Percentiles rank a stretch among this genome's conserved stretches.
phyloP scores from a whole-genome alignment of 1,140 invertebrate species.

The Anagrus nilaparvatae region DNA sequence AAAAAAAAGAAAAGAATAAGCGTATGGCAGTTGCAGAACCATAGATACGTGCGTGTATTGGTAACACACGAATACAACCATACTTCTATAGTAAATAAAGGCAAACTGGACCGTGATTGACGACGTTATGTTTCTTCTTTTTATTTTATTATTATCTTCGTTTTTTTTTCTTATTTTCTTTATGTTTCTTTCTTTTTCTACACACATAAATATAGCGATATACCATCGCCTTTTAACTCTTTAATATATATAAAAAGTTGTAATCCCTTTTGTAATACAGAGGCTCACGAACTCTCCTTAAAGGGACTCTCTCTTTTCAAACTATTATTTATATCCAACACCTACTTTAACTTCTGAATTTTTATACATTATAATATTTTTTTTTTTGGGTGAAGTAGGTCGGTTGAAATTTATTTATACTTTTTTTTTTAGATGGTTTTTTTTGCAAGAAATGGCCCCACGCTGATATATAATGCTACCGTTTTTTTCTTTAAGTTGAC shows the following conservation, averaged over 20 bases:
- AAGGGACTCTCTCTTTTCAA: not conserved
- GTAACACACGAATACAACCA: too few relatives aligned
- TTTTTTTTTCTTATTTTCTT: slow-evolving; percentile 7
- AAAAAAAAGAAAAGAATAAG: too few relatives aligned
- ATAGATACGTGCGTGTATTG: slow-evolving; percentile 6
- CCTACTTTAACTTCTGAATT: too few relatives aligned
- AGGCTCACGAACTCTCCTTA: slow-evolving; percentile 2
- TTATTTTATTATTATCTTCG: slow-evolving; percentile 4
- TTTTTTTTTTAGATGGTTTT: too few relatives aligned
- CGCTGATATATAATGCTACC: too few relatives aligned
- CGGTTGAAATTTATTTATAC: too few relatives aligned
- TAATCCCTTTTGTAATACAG: slow-evolving; percentile 1
- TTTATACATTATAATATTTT: too few relatives aligned
- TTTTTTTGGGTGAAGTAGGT: too few relatives aligned
- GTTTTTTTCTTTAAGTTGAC: too few relatives aligned
- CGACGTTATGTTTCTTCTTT: slow-evolving; percentile 25
- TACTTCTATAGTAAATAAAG: slow-evolving; percentile 12
- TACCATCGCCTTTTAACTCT: too few relatives aligned
- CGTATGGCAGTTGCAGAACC: slow-evolving; percentile 1
- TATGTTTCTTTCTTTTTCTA: not conserved
- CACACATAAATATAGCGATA: not conserved
- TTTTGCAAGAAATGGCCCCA: too few relatives aligned
- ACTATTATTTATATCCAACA: slow-evolving; percentile 5
- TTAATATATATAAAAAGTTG: too few relatives aligned
- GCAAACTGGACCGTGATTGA: slow-evolving; percentile 37